phyloP scores from a whole-genome alignment of 2,888 invertebrate genomes.

The Oscheius myriophilus region DNA sequence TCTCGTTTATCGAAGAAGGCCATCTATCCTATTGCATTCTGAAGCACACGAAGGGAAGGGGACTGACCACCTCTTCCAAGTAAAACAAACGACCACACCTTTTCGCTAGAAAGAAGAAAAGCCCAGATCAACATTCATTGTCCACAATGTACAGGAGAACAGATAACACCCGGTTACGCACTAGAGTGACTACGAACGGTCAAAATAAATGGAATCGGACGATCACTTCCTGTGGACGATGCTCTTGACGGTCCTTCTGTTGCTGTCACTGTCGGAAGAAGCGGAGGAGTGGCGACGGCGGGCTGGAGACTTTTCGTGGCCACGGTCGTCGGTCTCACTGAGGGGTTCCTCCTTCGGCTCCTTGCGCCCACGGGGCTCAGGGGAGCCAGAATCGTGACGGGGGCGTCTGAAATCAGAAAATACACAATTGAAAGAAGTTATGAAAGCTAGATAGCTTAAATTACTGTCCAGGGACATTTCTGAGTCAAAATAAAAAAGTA shows the following conservation, averaged over 20 bases:
- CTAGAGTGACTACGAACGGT: background rate
- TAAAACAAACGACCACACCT: too few species aligned
- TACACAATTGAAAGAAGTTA: too few species aligned
- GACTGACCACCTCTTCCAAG: too few species aligned
- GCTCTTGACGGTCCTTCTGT: conserved; percentile 12
- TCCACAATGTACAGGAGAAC: background rate
- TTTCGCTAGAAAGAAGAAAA: background rate
- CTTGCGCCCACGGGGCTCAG: background rate
- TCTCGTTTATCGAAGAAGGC: conserved; percentile 45
- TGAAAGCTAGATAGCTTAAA: too few species aligned
- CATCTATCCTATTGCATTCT: conserved; percentile 30
- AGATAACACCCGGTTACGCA: background rate
- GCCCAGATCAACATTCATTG: background rate
- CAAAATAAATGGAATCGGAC: background rate
- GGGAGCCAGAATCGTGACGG: conserved; percentile 5
- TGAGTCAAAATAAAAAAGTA: too few species aligned
- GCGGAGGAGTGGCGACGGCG: conserved; percentile 1
- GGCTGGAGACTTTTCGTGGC: background rate
- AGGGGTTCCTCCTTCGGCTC: conserved; percentile 22
- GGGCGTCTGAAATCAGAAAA: background rate
- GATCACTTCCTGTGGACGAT: conserved; percentile 11
- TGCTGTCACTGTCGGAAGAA: conserved; percentile 11
- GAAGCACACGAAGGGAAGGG: too few species aligned
- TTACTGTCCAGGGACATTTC: too few species aligned
- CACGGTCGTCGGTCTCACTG: conserved; percentile 7